Evolutionary conservation across 1,140 invertebrate genomes (phyloP), one percentile per base, ranked within the genome.

Genomic region (Nebria ingens): DNA sequence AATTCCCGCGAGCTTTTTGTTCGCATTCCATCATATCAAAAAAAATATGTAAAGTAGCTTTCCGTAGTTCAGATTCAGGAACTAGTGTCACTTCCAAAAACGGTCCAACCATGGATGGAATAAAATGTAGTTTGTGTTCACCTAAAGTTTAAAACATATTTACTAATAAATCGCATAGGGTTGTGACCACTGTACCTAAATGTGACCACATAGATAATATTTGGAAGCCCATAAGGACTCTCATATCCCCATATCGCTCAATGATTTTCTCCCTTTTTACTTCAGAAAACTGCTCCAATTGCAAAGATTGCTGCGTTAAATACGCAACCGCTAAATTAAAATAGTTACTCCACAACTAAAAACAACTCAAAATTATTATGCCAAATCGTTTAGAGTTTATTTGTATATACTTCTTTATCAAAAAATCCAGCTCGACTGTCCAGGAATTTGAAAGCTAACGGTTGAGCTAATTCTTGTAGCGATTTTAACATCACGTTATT

Each of bases 11-110:
- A 2, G 81, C 78, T 58, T 83, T 79, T 56, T 93, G 85, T 67
- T 98, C 95, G 66, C 87, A 91, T 59, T 94, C 89, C 88, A 98
- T 95, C 84, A 98, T 93, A 65, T 97, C 93, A 66, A 96, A 97
- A 64, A 98, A 93, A 21, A 97, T 93, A 9, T 91, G 89, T 15
- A 98, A 76, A 0, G 93, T 97, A 0, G 91, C 89, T 65, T 93
- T 89, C 3, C 94, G 76, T 15, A 98, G 68, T 62, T 91, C 87
- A 56, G 81, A 81, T 66, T 96, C 91, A 0, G 91, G 90, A 17
- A 97, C 90, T 17, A 97, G 72, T 0, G 93, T 71, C 15, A 98
- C 91, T 74, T 98, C 93, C 12, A 98, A 74, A 63, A 98, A 87
- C 0, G 92, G 91, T 1, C 93, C 92, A 6, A 98, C 93, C 80